Evolutionary conservation across 1,140 invertebrate species (phyloP), one percentile per base, ranked within the genome.

Genomic region (Limonius californicus): DNA sequence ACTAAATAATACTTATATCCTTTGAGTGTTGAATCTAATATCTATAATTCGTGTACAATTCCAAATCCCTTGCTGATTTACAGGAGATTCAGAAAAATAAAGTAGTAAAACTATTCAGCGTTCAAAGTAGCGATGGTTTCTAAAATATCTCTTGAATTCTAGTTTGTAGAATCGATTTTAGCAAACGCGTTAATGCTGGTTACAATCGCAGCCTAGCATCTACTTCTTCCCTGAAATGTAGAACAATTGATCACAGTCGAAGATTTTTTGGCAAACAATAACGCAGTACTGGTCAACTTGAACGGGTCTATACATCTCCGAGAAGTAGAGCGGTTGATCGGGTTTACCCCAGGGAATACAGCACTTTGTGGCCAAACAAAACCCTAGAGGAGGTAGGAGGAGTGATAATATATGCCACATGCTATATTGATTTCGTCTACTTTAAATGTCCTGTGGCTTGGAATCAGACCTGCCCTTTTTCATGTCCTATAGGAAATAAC

Each of bases 301-400:
- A 39, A 39, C 35, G 35, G 45, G 45, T 19, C 45, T 50, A 50
- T 50, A 50, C 16, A 50, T 50, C 45, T 50, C 9, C 16, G 45
- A 50, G 42, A 50, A 50, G 45, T 50, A 50, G 16, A 50, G 45
- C 45, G 45, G 45, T 50, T 50, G 45, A 50, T 50, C 20, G 45
- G 45, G 45, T 50, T 50, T 50, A 7, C 45, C 16, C 45, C 8
- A 4, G 45, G 45, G 45, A 50, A 21, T 18, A 50, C 16, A 50
- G 16, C 45, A 14, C 16, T 19, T 14, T 19, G 20, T 50, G 45
- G 45, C 45, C 45, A 50, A 39, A 50, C 45, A 50, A 50, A 50
- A 9, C 45, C 45, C 45, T 18, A 16, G 45, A 19, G 20, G n/a
- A 21, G 14, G 16, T 2, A 50, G 14, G 45, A 50, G 45, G 16